phyloP scores from a whole-genome alignment of 2,888 invertebrate genomes.

The Drosophila flavopinicola region DNA sequence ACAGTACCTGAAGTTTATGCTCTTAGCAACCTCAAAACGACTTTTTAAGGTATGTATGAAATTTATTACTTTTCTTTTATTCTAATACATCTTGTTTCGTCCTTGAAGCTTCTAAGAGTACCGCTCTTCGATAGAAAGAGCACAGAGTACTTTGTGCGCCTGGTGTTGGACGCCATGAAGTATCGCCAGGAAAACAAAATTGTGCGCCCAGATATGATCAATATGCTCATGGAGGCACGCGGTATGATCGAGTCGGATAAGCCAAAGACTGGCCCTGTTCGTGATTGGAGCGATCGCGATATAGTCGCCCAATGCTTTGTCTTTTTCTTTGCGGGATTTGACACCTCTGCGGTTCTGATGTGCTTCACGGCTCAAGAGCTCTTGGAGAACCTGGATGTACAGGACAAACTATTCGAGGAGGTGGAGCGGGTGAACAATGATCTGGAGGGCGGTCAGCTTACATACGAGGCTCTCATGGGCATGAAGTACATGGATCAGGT shows the following conservation, averaged over 20 bases:
- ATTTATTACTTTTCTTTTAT: too few relatives aligned
- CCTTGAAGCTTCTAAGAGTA: slow-evolving; percentile 60
- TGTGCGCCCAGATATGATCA: slow-evolving; percentile 86
- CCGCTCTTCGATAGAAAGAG: slow-evolving; percentile 81
- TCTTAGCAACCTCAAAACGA: too few relatives aligned
- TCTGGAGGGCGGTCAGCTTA: slow-evolving; percentile 85
- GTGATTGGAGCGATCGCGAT: slow-evolving; percentile 85
- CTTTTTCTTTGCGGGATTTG: slow-evolving; percentile 87
- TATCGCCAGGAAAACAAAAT: slow-evolving; percentile 85
- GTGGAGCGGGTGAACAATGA: slow-evolving; percentile 85
- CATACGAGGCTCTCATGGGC: slow-evolving; percentile 86
- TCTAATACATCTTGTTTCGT: too few relatives aligned
- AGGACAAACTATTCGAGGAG: slow-evolving; percentile 86
- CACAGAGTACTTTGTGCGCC: slow-evolving; percentile 83
- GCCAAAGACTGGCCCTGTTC: slow-evolving; percentile 42
- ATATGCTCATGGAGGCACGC: slow-evolving; percentile 85
- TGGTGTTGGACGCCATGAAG: slow-evolving; percentile 84
- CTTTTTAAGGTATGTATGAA: slow-evolving; percentile 1
- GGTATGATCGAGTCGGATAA: slow-evolving; percentile 82
- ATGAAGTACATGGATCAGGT: slow-evolving; percentile 87
- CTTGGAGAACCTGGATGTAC: slow-evolving; percentile 86
- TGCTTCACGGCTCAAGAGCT: slow-evolving; percentile 86
- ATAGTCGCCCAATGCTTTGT: slow-evolving; percentile 86
- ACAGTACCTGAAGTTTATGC: too few relatives aligned
- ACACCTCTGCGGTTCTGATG: slow-evolving; percentile 84